phyloP scores from a whole-genome alignment of 35 echinoderm and acorn worm species.

The Lytechinus pictus region DNA sequence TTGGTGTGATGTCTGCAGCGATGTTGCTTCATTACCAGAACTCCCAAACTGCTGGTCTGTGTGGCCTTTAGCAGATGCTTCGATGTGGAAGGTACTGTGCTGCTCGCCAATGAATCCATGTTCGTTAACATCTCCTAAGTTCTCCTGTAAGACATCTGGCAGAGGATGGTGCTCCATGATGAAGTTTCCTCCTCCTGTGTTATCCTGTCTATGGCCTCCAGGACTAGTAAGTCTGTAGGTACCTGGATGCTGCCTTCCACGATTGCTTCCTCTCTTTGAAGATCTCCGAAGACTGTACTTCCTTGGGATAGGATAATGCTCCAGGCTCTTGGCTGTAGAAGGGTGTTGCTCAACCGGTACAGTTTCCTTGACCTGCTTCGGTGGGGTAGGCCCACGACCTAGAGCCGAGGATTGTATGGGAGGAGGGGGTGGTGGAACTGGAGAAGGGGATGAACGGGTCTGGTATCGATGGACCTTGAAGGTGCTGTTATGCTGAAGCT shows the following conservation, averaged over 20 bases:
- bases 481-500: neutral
- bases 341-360: neutral
- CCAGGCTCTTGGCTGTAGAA: conserved; percentile 23
- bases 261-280: neutral
- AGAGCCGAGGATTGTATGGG: neutral
- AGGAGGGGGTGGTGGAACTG: neutral
- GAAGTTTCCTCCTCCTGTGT: neutral
- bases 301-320: conserved; percentile 9
- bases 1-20: neutral
- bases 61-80: neutral
- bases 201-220: neutral
- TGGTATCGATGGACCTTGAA: neutral
- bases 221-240: neutral
- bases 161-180: neutral
- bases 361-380: neutral
- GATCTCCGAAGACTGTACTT: conserved; percentile 20
- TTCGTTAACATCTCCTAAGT: neutral
- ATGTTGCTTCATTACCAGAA: neutral
- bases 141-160: neutral
- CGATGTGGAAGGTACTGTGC: neutral
- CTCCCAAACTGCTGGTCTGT: neutral
- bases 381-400: neutral
- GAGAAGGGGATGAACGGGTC: neutral
- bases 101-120: neutral
- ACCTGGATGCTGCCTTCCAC: neutral